Percentiles rank a stretch among this genome's conserved stretches.
Conservation (phyloP, 2,113 vertebrate species). For the Sorex fumeus region DNA sequence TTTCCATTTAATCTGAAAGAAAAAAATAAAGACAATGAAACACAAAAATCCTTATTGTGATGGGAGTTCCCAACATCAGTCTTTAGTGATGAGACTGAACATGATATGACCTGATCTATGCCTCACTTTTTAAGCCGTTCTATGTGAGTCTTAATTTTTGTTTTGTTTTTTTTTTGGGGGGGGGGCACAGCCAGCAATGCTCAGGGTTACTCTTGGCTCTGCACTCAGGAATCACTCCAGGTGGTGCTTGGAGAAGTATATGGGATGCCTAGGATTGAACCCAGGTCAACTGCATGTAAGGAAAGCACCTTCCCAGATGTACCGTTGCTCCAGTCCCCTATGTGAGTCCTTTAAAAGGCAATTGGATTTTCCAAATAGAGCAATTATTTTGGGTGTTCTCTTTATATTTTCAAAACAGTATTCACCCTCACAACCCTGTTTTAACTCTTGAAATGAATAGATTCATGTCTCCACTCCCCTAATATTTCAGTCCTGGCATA, state of each 20-base stretch:
- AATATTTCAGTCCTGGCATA: rapidly evolving
- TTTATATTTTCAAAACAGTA: background rate
- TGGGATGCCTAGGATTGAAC: too few relatives aligned
- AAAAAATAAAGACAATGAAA: background rate
- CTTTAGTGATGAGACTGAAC: background rate
- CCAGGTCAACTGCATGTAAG: too few relatives aligned
- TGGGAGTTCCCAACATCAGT: background rate
- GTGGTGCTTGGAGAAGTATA: too few relatives aligned
- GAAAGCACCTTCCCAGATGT: too few relatives aligned
- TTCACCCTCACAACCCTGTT: background rate
- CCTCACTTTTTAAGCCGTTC: background rate
- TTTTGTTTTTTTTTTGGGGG: background rate
- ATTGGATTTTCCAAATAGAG: background rate
- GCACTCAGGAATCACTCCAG: too few relatives aligned
- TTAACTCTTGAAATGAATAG: background rate
- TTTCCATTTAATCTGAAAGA: too few relatives aligned
- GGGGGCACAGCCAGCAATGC: too few relatives aligned
- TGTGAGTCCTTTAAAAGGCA: too few relatives aligned
- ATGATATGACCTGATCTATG: background rate
- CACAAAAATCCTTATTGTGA: background rate
- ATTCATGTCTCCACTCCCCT: background rate
- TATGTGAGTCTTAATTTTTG: background rate
- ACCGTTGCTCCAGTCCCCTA: too few relatives aligned
- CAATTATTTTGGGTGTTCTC: background rate
- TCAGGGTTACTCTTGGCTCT: too few relatives aligned